Percentiles rank a stretch among this genome's conserved stretches.
Evolutionary conservation across 37 sponge, comb jelly and placozoan species (phyloP).

Genomic region (Haliclona indistincta): DNA sequence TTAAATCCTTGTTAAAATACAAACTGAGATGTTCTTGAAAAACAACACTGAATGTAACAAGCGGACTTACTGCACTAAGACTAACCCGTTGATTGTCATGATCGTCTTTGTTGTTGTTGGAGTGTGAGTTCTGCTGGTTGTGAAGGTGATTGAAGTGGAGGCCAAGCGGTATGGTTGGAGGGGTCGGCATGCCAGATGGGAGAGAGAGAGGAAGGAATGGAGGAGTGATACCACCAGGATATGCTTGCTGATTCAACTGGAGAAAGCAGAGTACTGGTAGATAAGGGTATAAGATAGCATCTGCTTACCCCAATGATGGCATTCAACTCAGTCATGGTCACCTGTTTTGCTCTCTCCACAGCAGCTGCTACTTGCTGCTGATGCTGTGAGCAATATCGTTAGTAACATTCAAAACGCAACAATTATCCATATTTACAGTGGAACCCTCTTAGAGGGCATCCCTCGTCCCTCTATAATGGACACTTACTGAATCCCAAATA

Average conservation of each 20-base stretch:
- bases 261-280: background rate
- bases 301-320: conserved; percentile 75
- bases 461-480: too few species aligned
- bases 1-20: too few species aligned
- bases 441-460: too few species aligned
- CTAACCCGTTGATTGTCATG: background rate
- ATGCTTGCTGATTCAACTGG: conserved; percentile 35
- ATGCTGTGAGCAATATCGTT: conserved; percentile 50
- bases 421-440: too few species aligned
- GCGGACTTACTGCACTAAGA: background rate
- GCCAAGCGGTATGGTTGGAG: background rate
- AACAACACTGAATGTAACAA: too few species aligned
- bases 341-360: conserved; percentile 90
- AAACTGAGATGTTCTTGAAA: too few species aligned
- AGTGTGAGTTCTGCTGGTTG: conserved; percentile 12
- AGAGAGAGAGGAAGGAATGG: conserved; percentile 42
- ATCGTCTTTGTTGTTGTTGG: background rate
- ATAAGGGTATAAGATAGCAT: too few species aligned
- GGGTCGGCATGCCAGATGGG: conserved; percentile 31
- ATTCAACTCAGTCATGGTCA: conserved; percentile 78
- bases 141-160: background rate
- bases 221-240: conserved; percentile 42
- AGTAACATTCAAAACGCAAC: too few species aligned
- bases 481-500: too few species aligned
- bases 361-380: conserved; percentile 87